Conservation (phyloP, 2,113 vertebrate species). For the Rhabdomys dilectus region DNA sequence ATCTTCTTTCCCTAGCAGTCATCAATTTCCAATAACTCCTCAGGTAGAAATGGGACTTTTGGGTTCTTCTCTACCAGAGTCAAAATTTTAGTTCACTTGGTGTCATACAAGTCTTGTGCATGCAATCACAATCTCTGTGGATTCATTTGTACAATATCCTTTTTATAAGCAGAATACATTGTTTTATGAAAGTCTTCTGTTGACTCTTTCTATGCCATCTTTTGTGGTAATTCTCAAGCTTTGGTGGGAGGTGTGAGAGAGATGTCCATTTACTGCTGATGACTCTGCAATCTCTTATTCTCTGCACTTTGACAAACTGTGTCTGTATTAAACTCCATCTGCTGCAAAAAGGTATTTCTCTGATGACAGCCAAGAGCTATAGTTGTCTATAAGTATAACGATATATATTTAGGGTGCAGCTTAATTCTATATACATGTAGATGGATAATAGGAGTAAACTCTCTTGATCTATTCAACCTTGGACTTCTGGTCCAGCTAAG, state of each 20-base stretch:
- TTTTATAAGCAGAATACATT: neutral
- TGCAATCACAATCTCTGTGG: neutral
- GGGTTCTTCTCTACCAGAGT: neutral
- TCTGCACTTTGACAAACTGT: neutral
- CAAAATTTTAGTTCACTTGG: neutral
- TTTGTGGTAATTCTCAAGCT: neutral
- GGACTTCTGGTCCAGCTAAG: neutral
- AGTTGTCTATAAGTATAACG: neutral
- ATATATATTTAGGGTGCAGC: neutral
- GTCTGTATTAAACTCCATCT: neutral
- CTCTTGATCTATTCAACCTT: neutral
- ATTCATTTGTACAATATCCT: neutral
- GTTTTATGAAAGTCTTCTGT: neutral
- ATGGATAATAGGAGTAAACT: neutral
- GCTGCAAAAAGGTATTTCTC: neutral
- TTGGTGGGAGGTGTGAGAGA: neutral
- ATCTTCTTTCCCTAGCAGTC: neutral
- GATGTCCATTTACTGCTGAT: neutral
- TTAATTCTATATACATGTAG: neutral
- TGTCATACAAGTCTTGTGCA: neutral
- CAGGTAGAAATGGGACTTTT: neutral
- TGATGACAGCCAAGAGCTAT: neutral
- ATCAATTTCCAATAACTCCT: neutral
- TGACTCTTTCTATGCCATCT: neutral
- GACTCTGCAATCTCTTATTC: neutral